phyloP scores from a whole-genome alignment of 2,113 vertebrate genomes.

The Haemorhous mexicanus region DNA sequence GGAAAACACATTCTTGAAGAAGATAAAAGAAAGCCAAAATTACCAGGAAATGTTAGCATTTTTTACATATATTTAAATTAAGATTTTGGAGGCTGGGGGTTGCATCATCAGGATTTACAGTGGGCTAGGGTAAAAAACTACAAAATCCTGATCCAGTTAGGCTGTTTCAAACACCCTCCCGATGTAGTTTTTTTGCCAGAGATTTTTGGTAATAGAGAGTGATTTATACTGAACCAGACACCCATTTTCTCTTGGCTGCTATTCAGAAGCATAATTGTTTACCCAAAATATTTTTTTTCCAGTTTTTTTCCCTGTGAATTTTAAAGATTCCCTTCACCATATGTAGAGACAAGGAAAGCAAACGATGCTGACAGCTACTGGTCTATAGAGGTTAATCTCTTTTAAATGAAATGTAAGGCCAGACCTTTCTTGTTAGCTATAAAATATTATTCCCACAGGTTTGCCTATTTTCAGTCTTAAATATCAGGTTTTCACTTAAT shows the following conservation, averaged over 20 bases:
- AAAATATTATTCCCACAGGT: slow-evolving; percentile 11
- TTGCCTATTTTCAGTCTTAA: slow-evolving; percentile 36
- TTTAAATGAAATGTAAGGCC: background rate
- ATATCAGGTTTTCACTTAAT: slow-evolving; percentile 32
- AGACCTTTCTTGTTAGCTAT: slow-evolving; percentile 46
- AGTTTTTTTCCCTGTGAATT: background rate
- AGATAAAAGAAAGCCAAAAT: background rate
- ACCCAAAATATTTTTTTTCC: background rate
- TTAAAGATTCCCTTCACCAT: background rate
- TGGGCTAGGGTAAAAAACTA: background rate
- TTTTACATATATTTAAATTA: background rate
- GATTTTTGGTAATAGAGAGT: background rate
- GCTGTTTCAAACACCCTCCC: background rate
- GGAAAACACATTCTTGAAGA: background rate
- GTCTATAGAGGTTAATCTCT: slow-evolving; percentile 36
- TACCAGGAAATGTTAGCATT: background rate
- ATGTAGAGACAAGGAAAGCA: background rate
- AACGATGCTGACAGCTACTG: background rate
- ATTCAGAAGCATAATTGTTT: slow-evolving; percentile 6
- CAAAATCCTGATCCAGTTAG: background rate
- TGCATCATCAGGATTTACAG: background rate
- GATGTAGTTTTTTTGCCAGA: background rate
- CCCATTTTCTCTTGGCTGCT: slow-evolving; percentile 4
- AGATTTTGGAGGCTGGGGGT: background rate
- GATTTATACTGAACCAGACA: background rate